These are phyloP conservation scores for Myotis planiceps DNA, from an alignment of 2,797 vertebrate genomes.

Conservation along the genomic window DNA sequence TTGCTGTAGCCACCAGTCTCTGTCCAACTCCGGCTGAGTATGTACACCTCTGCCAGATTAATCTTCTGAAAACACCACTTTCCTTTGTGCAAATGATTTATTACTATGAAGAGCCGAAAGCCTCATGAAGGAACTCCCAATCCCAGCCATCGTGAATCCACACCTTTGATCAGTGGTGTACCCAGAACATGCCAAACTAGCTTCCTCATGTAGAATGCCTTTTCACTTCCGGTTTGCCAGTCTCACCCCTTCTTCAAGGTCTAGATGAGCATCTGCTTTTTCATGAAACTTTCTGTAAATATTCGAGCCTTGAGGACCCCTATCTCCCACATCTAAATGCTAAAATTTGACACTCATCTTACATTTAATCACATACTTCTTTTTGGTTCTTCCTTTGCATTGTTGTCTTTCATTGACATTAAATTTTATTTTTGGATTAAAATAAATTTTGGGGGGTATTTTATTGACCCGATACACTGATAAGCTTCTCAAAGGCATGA, in stretches of 20 bases:
- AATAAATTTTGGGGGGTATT: background rate
- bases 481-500: background rate
- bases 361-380: background rate
- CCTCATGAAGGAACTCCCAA: background rate
- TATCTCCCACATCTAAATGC: background rate
- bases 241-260: background rate
- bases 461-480: background rate
- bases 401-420: background rate
- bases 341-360: background rate
- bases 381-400: background rate
- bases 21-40: background rate
- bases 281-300: background rate
- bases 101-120: background rate
- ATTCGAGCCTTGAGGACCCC: background rate
- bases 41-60: background rate
- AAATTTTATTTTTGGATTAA: background rate
- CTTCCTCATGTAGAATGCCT: background rate
- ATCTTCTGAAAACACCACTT: background rate
- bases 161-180: accelerated
- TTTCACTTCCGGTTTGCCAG: accelerated
- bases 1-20: background rate
- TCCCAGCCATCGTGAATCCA: background rate
- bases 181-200: background rate
- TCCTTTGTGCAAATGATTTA: background rate
- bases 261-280: background rate